Base-by-base conservation (phyloP, 1,140 invertebrate species). In the Copidosoma floridanum region DNA sequence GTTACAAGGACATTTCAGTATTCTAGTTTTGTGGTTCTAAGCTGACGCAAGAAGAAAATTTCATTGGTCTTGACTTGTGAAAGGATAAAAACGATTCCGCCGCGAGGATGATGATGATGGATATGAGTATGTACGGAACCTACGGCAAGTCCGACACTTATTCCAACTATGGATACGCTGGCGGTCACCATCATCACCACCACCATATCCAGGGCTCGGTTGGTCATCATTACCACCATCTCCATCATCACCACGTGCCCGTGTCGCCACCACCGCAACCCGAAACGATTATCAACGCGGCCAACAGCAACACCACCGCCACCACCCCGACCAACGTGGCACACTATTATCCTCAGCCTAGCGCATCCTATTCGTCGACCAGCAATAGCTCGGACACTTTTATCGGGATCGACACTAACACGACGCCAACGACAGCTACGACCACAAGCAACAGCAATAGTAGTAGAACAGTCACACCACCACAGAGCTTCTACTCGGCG, bases 121-220 rank as follows among this genome's bases (percentile, higher is more conserved):
- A 88, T 83, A 83, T 88, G 80, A 82, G 84, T 77, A 88, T 89
- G 86, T 88, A 86, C 81, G 85, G 85, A 68, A 81, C 81, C 65
- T 83, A 82, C 71, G 82, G 81, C 69, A 80, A 82, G 64, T 76
- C 78, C 71, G 80, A 82, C 68, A 78, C 81, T 61, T 83, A 82
- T 57, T 68, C 76, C 21, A 79, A 78, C 67, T 83, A 82, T 68
- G 71, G 74, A 26, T 77, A 71, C 61, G 63, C 69, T 21, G 63
- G 65, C 12, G 71, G 77, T 58, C 72, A 68, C 65, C 67, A 73
- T 65, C 72, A 73, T 35, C 65, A 65, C 35, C 57, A 43, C 5
- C 18, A 12, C 23, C 53, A 61, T 37, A 50, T 55, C 21, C 51
- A 54, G 23, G 21, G 10, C 10, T 26, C 68, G n/a, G 63, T 65